phyloP scores from a whole-genome alignment of 2,888 invertebrate species.

The Netelia melanura region DNA sequence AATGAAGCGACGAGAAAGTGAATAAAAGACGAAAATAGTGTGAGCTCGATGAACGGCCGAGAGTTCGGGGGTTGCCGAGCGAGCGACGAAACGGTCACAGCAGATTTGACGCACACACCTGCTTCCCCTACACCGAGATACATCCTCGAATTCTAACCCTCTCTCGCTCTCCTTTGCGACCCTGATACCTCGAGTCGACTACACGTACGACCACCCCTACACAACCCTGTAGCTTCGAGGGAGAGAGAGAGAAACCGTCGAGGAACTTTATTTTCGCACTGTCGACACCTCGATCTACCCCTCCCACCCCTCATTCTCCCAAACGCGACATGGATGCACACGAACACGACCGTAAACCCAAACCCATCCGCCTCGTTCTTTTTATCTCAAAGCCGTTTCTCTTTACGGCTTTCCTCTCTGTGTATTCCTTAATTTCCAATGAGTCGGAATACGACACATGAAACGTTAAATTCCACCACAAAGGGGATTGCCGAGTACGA shows the following conservation, averaged over 20 bases:
- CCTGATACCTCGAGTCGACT: conserved; percentile 59
- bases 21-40: conserved; percentile 23
- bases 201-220: conserved; percentile 48
- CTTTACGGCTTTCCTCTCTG: conserved; percentile 77
- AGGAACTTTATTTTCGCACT: conserved; percentile 71
- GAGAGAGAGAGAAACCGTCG: conserved; percentile 11
- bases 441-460: conserved; percentile 84
- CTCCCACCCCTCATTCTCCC: not conserved
- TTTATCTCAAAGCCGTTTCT: conserved; percentile 83
- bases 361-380: conserved; percentile 66
- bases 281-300: conserved; percentile 51
- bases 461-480: conserved; percentile 83
- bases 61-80: conserved; percentile 61
- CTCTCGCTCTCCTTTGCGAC: conserved; percentile 45
- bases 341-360: conserved; percentile 7
- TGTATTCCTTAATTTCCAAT: conserved; percentile 84
- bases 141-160: conserved; percentile 62
- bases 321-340: conserved; percentile 24
- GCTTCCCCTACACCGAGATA: conserved; percentile 60
- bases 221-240: conserved; percentile 27
- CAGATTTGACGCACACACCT: conserved; percentile 69
- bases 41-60: conserved; percentile 21
- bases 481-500: conserved; percentile 77
- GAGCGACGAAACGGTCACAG: conserved; percentile 44
- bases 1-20: not conserved